A percentile compares a stretch with the other conserved stretches of the same genome.
phyloP scores from a whole-genome alignment of 2,888 invertebrate species.

The Nomada fabriciana region DNA sequence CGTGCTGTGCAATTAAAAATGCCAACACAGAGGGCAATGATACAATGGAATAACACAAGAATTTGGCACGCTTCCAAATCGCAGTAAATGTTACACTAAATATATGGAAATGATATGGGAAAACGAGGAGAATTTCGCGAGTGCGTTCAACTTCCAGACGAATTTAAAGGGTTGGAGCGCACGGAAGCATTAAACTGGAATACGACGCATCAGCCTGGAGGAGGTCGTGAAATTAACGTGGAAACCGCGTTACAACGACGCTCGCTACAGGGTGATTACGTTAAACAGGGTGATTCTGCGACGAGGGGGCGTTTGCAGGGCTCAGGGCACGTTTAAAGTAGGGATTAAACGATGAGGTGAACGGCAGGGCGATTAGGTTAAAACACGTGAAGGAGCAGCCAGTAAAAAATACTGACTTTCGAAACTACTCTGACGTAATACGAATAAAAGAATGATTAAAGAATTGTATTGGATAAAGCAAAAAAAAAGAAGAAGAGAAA shows the following conservation, averaged over 20 bases:
- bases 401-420: neutral
- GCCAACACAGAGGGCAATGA: neutral
- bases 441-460: too few relatives aligned
- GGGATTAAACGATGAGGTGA: slow-evolving; percentile 36
- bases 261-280: slow-evolving; percentile 29
- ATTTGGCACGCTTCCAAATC: neutral
- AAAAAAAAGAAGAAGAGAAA: neutral
- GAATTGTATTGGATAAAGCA: neutral
- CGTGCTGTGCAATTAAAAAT: neutral
- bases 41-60: neutral
- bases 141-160: slow-evolving; percentile 13
- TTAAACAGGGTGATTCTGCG: slow-evolving; percentile 46
- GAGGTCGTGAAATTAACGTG: slow-evolving; percentile 47
- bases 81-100: slow-evolving; percentile 5
- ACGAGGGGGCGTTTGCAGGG: slow-evolving; percentile 13
- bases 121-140: neutral
- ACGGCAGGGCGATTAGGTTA: slow-evolving; percentile 11
- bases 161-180: neutral
- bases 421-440: neutral
- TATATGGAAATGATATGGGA: neutral
- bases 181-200: slow-evolving; percentile 10
- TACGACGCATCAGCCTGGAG: slow-evolving; percentile 6
- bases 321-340: neutral
- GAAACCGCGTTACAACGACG: slow-evolving; percentile 41
- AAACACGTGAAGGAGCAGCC: neutral